phyloP scores from a whole-genome alignment of 2,113 vertebrate species.

The Hydrochoerus hydrochaeris region DNA sequence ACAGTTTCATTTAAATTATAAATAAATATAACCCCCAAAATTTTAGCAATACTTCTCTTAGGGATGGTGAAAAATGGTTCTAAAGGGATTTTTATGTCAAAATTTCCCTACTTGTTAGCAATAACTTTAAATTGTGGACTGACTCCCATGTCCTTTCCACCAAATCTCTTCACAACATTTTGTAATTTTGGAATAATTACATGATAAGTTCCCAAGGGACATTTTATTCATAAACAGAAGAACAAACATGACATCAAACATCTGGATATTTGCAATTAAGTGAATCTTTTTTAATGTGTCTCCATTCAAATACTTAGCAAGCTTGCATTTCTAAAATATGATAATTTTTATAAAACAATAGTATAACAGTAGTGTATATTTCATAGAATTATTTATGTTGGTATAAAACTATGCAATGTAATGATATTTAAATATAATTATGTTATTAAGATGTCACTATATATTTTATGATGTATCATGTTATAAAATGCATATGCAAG shows the following conservation, averaged over 20 bases:
- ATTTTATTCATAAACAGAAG: background rate
- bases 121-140: background rate
- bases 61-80: background rate
- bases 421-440: background rate
- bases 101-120: background rate
- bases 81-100: background rate
- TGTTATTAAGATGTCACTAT: background rate
- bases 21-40: background rate
- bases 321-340: background rate
- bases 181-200: constrained; percentile 34
- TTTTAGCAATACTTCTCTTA: background rate
- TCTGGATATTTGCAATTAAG: constrained; percentile 23
- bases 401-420: background rate
- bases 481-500: background rate
- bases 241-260: constrained; percentile 12
- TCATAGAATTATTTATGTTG: background rate
- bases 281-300: background rate
- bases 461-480: background rate
- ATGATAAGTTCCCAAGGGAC: constrained; percentile 13
- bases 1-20: constrained; percentile 55
- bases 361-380: background rate
- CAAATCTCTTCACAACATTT: background rate
- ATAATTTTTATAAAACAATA: background rate
- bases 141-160: background rate
- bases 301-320: background rate